phyloP scores from a whole-genome alignment of 2,888 invertebrate species.

The Athripsodes cinereus region DNA sequence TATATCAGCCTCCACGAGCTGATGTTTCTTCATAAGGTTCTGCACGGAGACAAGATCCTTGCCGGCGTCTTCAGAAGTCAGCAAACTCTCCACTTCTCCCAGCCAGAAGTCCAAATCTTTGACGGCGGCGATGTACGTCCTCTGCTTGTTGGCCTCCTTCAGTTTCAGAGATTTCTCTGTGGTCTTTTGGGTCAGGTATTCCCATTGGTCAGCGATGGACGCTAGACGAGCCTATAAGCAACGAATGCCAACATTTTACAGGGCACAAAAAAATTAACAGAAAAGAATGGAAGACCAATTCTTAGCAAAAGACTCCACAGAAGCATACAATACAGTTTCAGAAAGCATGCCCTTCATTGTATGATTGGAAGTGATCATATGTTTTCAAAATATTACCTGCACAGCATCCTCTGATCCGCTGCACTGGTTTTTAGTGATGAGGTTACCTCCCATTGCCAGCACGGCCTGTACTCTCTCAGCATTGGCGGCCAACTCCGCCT shows the following conservation, averaged over 20 bases:
- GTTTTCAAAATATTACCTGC: constrained; percentile 50
- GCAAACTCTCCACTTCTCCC: constrained; percentile 93
- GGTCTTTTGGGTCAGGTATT: constrained; percentile 94
- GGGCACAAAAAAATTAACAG: too few species aligned
- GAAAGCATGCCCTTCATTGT: too few species aligned
- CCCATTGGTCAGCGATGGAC: constrained; percentile 98
- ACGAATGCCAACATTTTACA: too few species aligned
- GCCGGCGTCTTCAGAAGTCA: constrained; percentile 95
- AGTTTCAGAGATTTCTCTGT: constrained; percentile 96
- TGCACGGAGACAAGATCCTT: constrained; percentile 98
- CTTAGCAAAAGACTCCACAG: too few species aligned
- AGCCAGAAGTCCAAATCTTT: constrained; percentile 99
- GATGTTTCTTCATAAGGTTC: constrained; percentile 97
- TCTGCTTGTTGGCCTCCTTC: constrained; percentile 98
- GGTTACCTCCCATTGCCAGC: constrained; percentile 88
- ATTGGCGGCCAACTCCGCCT: constrained; percentile 97
- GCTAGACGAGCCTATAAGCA: constrained; percentile 61
- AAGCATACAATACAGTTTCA: too few species aligned
- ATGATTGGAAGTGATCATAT: too few species aligned
- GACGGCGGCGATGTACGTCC: constrained; percentile 98
- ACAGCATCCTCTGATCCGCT: constrained; percentile 98
- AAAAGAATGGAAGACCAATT: too few species aligned
- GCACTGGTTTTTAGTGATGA: constrained; percentile 94
- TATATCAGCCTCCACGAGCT: constrained; percentile 96
- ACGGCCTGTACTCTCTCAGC: constrained; percentile 96